These are phyloP conservation scores for Epinephelus fuscoguttatus DNA, from an alignment of 2,113 vertebrate genomes.

Conservation along the genomic window DNA sequence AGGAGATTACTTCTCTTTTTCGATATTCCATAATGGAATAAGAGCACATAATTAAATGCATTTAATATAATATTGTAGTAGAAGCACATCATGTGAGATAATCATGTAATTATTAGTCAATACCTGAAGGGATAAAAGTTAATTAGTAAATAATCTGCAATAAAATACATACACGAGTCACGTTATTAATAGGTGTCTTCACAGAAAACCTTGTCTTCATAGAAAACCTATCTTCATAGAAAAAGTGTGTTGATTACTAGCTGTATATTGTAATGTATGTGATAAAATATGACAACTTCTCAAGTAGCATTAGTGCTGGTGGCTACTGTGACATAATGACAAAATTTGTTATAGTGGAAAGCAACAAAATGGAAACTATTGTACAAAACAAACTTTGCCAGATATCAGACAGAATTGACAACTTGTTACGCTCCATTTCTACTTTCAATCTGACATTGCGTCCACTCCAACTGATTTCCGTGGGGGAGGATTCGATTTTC, in stretches of 20 bases:
- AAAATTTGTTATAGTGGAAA: not conserved
- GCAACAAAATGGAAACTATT: not conserved
- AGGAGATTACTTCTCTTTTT: conserved; percentile 13
- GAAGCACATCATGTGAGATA: not conserved
- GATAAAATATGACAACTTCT: not conserved
- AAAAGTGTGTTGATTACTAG: too few species aligned
- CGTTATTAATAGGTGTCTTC: not conserved
- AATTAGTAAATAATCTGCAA: not conserved
- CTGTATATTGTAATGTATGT: not conserved
- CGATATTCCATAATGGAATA: not conserved
- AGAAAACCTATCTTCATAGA: too few species aligned
- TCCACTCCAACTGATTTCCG: too few species aligned
- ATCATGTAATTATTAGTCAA: not conserved
- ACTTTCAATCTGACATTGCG: too few species aligned
- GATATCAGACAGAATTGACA: too few species aligned
- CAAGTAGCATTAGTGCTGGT: not conserved
- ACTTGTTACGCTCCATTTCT: too few species aligned
- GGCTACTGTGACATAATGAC: not conserved
- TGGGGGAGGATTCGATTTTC: too few species aligned
- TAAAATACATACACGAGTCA: not conserved
- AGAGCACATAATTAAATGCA: not conserved
- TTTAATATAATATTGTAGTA: not conserved
- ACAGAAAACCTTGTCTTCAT: not conserved
- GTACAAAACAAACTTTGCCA: not conserved
- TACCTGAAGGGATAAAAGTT: not conserved